Evolutionary conservation across 1,140 invertebrate species (phyloP).

Genomic region (Panagrolaimus sp.): DNA sequence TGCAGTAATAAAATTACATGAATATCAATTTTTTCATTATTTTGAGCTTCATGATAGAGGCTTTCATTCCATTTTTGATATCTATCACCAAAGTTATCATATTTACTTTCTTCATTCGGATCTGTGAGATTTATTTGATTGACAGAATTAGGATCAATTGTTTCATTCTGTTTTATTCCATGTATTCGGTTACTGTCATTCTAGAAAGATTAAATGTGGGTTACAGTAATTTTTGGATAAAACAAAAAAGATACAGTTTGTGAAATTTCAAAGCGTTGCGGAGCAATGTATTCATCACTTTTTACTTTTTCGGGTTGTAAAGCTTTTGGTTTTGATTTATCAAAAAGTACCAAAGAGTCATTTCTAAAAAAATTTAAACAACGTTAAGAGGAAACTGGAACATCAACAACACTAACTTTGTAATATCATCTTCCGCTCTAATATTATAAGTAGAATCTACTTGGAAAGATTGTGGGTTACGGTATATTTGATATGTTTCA

Average conservation of each 20-base stretch:
- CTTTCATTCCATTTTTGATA: slow-evolving; percentile 10
- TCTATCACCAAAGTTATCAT: background rate
- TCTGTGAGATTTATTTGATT: background rate
- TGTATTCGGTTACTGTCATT: background rate
- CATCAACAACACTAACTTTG: too few relatives aligned
- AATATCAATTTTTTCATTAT: background rate
- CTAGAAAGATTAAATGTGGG: background rate
- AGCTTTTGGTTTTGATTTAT: background rate
- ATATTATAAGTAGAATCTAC: too few relatives aligned
- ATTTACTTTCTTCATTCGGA: background rate
- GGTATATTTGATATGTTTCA: too few relatives aligned
- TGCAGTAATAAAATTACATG: background rate
- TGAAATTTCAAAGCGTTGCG: slow-evolving; percentile 5
- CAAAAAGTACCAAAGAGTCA: background rate
- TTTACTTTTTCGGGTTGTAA: background rate
- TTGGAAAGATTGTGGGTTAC: too few relatives aligned
- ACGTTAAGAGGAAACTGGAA: too few relatives aligned
- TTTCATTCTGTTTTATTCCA: background rate
- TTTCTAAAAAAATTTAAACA: too few relatives aligned
- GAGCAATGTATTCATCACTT: background rate
- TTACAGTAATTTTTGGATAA: background rate
- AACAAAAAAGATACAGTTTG: background rate
- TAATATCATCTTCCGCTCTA: too few relatives aligned
- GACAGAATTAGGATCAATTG: background rate
- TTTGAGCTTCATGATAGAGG: background rate